phyloP scores from a whole-genome alignment of 2,113 vertebrate species.

The Mugil cephalus region DNA sequence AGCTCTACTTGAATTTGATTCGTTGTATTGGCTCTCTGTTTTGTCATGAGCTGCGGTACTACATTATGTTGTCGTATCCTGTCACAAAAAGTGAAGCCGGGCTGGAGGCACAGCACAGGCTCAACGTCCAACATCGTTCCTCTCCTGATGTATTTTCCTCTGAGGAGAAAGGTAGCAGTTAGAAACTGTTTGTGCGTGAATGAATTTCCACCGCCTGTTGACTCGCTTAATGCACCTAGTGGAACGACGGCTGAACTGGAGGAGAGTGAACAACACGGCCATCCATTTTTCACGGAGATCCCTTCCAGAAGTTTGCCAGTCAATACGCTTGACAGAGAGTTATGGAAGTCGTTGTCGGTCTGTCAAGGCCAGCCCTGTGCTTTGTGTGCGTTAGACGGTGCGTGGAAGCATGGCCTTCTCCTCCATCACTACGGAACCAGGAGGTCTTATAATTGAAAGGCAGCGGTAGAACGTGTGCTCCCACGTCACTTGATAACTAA shows the following conservation, averaged over 20 bases:
- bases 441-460: slow-evolving; percentile 14
- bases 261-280: slow-evolving; percentile 22
- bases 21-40: slow-evolving; percentile 23
- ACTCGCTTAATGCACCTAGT: slow-evolving; percentile 61
- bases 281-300: slow-evolving; percentile 53
- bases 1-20: slow-evolving; percentile 51
- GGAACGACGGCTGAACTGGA: slow-evolving; percentile 48
- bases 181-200: slow-evolving; percentile 56
- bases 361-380: slow-evolving; percentile 21
- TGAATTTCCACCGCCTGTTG: slow-evolving; percentile 53
- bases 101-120: slow-evolving; percentile 39
- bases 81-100: slow-evolving; percentile 54
- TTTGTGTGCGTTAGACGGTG: neutral
- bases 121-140: slow-evolving; percentile 59
- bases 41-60: slow-evolving; percentile 46
- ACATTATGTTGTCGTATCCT: slow-evolving; percentile 58
- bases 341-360: slow-evolving; percentile 26
- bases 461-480: neutral
- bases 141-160: slow-evolving; percentile 58
- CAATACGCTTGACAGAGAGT: slow-evolving; percentile 47
- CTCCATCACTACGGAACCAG: neutral
- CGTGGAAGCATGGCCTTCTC: slow-evolving; percentile 2
- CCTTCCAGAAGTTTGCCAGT: slow-evolving; percentile 53
- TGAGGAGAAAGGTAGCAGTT: slow-evolving; percentile 49
- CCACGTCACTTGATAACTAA: neutral